phyloP scores from a whole-genome alignment of 2,113 vertebrate genomes.

The Prietella phreatophila region DNA sequence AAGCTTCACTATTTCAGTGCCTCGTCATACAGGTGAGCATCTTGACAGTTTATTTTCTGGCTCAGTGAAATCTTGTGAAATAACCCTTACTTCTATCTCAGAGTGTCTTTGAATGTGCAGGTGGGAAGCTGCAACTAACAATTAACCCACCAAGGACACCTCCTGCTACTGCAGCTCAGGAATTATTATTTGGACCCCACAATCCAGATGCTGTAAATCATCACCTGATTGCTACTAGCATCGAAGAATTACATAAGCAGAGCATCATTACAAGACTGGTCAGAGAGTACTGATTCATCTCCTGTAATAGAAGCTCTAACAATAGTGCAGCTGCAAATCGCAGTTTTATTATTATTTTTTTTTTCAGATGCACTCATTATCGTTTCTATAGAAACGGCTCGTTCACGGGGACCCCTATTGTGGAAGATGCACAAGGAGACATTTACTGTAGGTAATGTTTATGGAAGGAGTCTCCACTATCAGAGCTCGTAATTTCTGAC shows the following conservation, averaged over 20 bases:
- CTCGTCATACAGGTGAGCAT: slow-evolving; percentile 23
- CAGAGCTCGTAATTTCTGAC: neutral
- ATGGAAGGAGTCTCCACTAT: neutral
- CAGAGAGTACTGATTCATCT: neutral
- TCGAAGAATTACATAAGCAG: neutral
- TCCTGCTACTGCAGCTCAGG: neutral
- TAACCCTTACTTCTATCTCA: neutral
- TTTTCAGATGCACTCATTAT: neutral
- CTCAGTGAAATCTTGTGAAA: slow-evolving; percentile 24
- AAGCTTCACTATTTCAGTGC: neutral
- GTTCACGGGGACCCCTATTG: neutral
- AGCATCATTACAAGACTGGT: neutral
- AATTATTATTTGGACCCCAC: neutral
- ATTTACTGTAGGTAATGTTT: neutral
- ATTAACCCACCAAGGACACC: slow-evolving; percentile 11
- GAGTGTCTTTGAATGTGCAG: slow-evolving; percentile 33
- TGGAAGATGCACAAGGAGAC: neutral
- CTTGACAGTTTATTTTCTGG: slow-evolving; percentile 31
- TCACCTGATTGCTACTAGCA: neutral
- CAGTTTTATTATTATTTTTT: neutral
- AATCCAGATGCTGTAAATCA: neutral
- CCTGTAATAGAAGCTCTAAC: neutral
- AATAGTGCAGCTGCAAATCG: neutral
- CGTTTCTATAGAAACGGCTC: neutral
- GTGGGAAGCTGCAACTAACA: slow-evolving; percentile 37